Evolutionary conservation across 2,113 vertebrate species (phyloP).

Genomic region (Martes martes): DNA sequence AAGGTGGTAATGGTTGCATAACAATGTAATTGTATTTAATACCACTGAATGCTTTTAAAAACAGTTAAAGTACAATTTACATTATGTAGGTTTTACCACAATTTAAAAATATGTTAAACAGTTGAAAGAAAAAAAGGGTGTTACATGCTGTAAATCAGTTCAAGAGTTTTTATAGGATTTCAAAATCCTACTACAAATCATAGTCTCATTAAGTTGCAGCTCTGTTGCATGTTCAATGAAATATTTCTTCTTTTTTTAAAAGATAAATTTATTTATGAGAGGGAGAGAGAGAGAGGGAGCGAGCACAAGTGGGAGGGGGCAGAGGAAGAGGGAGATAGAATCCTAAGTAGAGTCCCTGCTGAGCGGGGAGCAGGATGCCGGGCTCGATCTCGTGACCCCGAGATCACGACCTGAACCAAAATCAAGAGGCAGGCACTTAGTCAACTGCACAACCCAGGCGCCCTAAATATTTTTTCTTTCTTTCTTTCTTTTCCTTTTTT

Average conservation of each 20-base stretch:
- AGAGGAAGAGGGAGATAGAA: background rate
- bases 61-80: background rate
- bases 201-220: background rate
- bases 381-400: accelerated
- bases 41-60: background rate
- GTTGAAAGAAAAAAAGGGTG: background rate
- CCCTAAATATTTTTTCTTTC: too few species aligned
- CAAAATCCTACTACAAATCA: background rate
- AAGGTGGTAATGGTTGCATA: background rate
- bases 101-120: background rate
- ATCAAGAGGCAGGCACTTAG: too few species aligned
- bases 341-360: background rate
- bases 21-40: background rate
- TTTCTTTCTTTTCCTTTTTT: too few species aligned
- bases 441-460: too few species aligned
- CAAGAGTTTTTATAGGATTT: background rate
- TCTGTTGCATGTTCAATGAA: background rate
- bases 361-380: accelerated
- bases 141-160: background rate
- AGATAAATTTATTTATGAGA: background rate
- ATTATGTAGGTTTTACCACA: background rate
- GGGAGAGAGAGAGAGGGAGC: too few species aligned
- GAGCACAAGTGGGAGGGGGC: background rate
- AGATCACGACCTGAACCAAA: too few species aligned
- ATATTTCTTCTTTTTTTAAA: background rate